A percentile compares a stretch with the other conserved stretches of the same genome.
Evolutionary conservation across 2,888 invertebrate species (phyloP).

Genomic region (Amphipoea lucens): DNA sequence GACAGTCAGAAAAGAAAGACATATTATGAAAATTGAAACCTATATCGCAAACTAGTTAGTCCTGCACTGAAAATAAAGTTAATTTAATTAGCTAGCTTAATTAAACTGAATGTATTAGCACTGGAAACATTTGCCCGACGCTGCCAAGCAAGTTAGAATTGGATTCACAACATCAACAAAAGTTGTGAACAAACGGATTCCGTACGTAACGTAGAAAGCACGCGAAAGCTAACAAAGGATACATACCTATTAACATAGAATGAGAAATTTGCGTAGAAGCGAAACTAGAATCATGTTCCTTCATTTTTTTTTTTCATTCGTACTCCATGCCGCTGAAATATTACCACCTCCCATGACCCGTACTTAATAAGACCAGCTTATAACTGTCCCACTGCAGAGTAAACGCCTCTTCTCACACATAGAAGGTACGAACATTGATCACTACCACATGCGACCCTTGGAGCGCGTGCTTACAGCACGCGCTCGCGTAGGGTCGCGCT

Average conservation of each 20-base stretch:
- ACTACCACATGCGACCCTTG: neutral
- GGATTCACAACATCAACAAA: constrained; percentile 28
- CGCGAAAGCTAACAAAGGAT: constrained; percentile 25
- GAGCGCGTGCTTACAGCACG: no score
- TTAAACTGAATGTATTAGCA: constrained; percentile 14
- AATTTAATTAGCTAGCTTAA: constrained; percentile 11
- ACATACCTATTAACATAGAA: constrained; percentile 3
- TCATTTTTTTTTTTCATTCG: no score
- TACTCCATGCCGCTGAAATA: neutral
- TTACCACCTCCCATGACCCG: neutral
- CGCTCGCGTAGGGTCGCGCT: no score
- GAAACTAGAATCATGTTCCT: neutral
- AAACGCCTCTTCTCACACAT: neutral
- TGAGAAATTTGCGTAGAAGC: neutral
- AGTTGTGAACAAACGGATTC: constrained; percentile 16
- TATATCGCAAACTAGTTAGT: neutral
- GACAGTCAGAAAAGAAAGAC: neutral
- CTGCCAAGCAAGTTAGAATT: constrained; percentile 7
- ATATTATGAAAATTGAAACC: neutral
- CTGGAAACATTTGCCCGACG: neutral
- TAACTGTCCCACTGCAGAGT: neutral
- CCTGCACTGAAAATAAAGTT: neutral
- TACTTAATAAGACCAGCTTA: neutral
- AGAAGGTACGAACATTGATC: neutral
- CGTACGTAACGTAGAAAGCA: constrained; percentile 29